Percentiles rank a stretch among this genome's conserved stretches.
Conservation (phyloP, 2,797 vertebrate species). For the Mormyrops boulengeri region DNA sequence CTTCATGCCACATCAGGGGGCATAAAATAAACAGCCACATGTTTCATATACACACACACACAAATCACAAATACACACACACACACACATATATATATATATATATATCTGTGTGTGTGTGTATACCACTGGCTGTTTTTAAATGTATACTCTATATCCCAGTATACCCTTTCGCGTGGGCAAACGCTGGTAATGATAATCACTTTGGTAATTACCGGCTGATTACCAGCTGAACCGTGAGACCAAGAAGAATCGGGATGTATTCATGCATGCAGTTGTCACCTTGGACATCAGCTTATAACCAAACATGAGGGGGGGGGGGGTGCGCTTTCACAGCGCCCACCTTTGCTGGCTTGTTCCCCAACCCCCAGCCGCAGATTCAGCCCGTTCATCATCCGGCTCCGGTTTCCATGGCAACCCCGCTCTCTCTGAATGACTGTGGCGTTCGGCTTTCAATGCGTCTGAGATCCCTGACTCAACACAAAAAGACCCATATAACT, state of each 20-base stretch:
- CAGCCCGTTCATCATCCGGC: constrained; percentile 27
- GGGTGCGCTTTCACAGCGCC: background rate
- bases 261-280: background rate
- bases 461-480: background rate
- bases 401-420: constrained; percentile 38
- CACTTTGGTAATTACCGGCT: background rate
- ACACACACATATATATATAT: background rate
- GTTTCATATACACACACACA: background rate
- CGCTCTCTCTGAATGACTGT: constrained; percentile 17
- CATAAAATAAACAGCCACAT: background rate
- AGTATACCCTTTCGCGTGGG: background rate
- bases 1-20: background rate
- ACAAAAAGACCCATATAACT: background rate
- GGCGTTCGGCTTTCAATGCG: background rate
- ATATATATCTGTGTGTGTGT: no score
- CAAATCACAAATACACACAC: background rate
- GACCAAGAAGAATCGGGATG: background rate
- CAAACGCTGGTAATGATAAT: background rate
- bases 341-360: background rate
- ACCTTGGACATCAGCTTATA: background rate
- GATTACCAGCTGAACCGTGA: background rate
- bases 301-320: background rate
- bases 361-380: constrained; percentile 21
- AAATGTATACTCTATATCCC: background rate
- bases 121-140: background rate